Percentiles rank a stretch among this genome's conserved stretches.
Evolutionary conservation across 2,797 vertebrate species (phyloP).

Genomic region (Siniperca scherzeri): DNA sequence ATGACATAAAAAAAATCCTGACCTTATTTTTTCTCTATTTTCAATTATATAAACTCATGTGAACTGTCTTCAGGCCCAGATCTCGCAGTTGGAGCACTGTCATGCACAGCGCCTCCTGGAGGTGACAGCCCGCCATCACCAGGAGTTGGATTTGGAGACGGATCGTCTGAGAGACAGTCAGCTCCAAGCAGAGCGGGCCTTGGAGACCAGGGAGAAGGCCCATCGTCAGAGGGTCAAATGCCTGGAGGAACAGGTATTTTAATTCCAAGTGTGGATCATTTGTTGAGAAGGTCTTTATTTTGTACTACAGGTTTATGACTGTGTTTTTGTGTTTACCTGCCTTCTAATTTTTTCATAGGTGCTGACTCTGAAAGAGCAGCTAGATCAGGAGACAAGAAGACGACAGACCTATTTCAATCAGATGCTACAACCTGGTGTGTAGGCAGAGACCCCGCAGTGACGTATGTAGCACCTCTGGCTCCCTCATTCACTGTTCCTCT

Average conservation of each 20-base stretch:
- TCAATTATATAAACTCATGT: slow-evolving; percentile 34
- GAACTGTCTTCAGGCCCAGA: slow-evolving; percentile 77
- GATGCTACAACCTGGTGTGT: slow-evolving; percentile 75
- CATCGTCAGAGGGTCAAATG: slow-evolving; percentile 81
- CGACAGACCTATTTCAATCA: slow-evolving; percentile 77
- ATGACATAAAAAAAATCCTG: neutral
- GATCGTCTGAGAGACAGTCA: slow-evolving; percentile 75
- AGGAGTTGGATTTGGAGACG: slow-evolving; percentile 81
- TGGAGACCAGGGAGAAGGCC: slow-evolving; percentile 80
- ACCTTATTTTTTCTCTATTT: slow-evolving; percentile 3
- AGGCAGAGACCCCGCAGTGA: slow-evolving; percentile 52
- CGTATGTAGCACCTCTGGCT: slow-evolving; percentile 62
- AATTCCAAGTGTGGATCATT: neutral
- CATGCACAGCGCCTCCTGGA: slow-evolving; percentile 85
- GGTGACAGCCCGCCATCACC: slow-evolving; percentile 80
- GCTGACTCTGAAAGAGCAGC: slow-evolving; percentile 84
- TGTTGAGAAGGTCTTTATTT: neutral
- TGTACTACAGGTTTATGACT: neutral
- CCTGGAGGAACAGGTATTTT: slow-evolving; percentile 86
- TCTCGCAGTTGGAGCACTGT: slow-evolving; percentile 80
- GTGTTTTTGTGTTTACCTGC: slow-evolving; percentile 17
- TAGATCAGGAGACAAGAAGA: slow-evolving; percentile 81
- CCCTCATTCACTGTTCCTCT: slow-evolving; percentile 57
- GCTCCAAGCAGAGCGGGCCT: slow-evolving; percentile 79
- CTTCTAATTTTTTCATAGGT: slow-evolving; percentile 74